Evolutionary conservation across 30 jellyfish, hydroid and myxozoan species (phyloP), one percentile per base, ranked within the genome.

Genomic region (Aurelia aurita complex sp. Pacific): DNA sequence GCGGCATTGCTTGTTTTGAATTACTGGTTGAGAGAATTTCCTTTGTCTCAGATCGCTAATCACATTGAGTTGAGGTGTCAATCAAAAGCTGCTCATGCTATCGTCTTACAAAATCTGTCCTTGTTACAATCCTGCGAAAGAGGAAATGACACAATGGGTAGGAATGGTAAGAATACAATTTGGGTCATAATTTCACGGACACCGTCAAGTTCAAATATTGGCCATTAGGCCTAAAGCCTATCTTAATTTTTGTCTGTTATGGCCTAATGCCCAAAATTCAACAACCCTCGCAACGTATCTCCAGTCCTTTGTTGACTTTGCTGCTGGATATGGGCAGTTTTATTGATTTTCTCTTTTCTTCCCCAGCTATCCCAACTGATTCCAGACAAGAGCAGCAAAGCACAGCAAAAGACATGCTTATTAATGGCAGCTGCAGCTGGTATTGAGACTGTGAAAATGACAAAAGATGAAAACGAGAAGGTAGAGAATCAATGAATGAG

Each of bases 351-450:
- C 89, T 50, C 35, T 34, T 51, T 42, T 19, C 67, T 66, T 34
- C 51, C 75, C 8, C 62, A 94, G 99, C 85, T 94, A 15, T 94
- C 99, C 2, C 80, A 17, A 51, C 83, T 94, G 81, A 67, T 89
- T 9, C 91, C 97, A 40, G 78, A 61, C 5, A 85, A 62, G 36
- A 60, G 85, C 69, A 94, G 81, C 71, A 71, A 73, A 52, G 64
- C 79, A 14, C 99, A 94, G 57, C 99, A 94, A 64, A 89, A 86
- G 53, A 73, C 99, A 8, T 89, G 97, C 65, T 74, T 94, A 17
- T 83, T 94, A 19, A 94, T 94, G 99, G 97, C 99, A 36, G 57
- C 96, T n/a, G 97, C 98, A 11, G 82, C 98, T 57, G 89, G 95
- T 55, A 77, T 94, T 59, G 97, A 94, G 77, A 61, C 91, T 10